phyloP scores from a whole-genome alignment of 2,113 vertebrate species.

The Etheostoma cragini region DNA sequence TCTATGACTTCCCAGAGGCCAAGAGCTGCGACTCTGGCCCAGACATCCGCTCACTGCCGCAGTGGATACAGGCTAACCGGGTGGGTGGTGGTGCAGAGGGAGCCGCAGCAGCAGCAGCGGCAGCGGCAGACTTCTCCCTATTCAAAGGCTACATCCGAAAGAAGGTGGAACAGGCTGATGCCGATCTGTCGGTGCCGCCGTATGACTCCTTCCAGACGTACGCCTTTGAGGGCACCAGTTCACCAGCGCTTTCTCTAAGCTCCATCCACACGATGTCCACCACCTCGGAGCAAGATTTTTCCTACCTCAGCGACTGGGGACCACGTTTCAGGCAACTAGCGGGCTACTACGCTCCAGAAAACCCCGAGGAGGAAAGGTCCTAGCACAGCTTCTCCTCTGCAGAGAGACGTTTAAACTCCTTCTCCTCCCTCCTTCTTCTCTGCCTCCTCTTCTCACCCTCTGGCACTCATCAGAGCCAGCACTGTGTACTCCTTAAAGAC shows the following conservation, averaged over 20 bases:
- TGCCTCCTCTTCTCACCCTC: slow-evolving; percentile 51
- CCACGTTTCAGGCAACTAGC: slow-evolving; percentile 96
- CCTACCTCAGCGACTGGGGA: slow-evolving; percentile 95
- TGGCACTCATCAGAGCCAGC: slow-evolving; percentile 61
- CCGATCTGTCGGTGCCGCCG: slow-evolving; percentile 94
- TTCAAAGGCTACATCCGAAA: slow-evolving; percentile 97
- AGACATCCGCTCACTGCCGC: slow-evolving; percentile 89
- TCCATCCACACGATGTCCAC: slow-evolving; percentile 95
- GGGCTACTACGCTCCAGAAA: slow-evolving; percentile 89
- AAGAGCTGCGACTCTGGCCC: slow-evolving; percentile 88
- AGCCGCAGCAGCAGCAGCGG: slow-evolving; percentile 82
- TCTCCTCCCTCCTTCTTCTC: slow-evolving; percentile 28
- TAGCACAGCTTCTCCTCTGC: slow-evolving; percentile 82
- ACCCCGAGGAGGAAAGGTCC: slow-evolving; percentile 88
- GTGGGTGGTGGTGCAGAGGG: slow-evolving; percentile 51
- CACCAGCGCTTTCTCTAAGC: slow-evolving; percentile 93
- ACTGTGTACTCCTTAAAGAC: slow-evolving; percentile 59
- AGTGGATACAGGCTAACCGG: slow-evolving; percentile 86
- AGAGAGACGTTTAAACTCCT: slow-evolving; percentile 52
- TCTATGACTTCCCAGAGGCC: slow-evolving; percentile 95
- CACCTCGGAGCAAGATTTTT: slow-evolving; percentile 96
- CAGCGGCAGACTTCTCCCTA: slow-evolving; percentile 91
- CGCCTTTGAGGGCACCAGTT: slow-evolving; percentile 94
- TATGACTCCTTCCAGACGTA: slow-evolving; percentile 99
- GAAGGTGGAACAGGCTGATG: slow-evolving; percentile 96